A percentile compares a stretch with the other conserved stretches of the same genome.
Conservation (phyloP, 2,113 vertebrate species). For the Leptobrachium leishanense region DNA sequence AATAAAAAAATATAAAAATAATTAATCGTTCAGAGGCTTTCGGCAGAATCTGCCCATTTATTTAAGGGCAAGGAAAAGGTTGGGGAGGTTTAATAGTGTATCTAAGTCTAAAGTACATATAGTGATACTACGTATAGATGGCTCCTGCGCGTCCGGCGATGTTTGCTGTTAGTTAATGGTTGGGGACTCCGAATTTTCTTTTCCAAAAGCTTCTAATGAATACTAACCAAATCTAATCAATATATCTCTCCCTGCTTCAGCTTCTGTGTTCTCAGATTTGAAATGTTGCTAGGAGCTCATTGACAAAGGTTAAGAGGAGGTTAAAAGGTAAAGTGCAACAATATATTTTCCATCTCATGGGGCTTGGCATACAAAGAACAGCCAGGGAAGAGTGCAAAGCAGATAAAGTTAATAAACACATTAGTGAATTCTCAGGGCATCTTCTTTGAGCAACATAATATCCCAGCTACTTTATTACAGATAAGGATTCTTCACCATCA, state of each 20-base stretch:
- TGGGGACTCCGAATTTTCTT: background rate
- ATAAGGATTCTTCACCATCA: background rate
- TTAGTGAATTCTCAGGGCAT: constrained; percentile 36
- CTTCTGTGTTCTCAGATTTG: constrained; percentile 37
- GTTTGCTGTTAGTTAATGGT: constrained; percentile 36
- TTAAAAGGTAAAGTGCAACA: constrained; percentile 61
- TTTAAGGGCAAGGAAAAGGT: too few relatives aligned
- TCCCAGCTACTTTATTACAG: background rate
- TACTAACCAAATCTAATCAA: constrained; percentile 29
- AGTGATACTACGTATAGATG: too few relatives aligned
- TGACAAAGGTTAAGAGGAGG: constrained; percentile 61
- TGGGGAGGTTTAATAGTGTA: too few relatives aligned
- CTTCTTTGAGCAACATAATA: background rate
- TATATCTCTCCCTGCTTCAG: constrained; percentile 43
- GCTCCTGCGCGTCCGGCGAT: background rate
- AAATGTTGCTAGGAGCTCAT: constrained; percentile 61
- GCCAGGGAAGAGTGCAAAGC: constrained; percentile 33
- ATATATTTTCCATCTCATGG: constrained; percentile 63
- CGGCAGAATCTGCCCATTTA: too few relatives aligned
- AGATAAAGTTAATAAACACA: constrained; percentile 60
- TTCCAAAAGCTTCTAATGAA: constrained; percentile 21
- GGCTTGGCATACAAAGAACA: constrained; percentile 51
- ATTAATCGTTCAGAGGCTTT: too few relatives aligned
- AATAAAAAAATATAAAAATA: too few relatives aligned
- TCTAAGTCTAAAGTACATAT: too few relatives aligned